Percentiles rank a stretch among this genome's conserved stretches.
phyloP scores from a whole-genome alignment of 2,113 vertebrate species.

The Ammospiza caudacuta region DNA sequence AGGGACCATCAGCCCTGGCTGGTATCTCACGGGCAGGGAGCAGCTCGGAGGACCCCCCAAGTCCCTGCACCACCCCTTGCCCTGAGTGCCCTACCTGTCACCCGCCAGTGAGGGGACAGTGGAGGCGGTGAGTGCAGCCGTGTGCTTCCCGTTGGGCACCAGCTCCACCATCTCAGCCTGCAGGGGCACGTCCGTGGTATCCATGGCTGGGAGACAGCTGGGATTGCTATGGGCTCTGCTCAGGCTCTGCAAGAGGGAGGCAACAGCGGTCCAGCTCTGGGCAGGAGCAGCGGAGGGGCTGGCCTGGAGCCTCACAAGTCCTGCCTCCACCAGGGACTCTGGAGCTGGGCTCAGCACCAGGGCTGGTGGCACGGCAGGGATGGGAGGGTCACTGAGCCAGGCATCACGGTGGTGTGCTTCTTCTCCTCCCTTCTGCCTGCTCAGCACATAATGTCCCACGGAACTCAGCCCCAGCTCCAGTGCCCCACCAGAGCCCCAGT shows the following conservation, averaged over 20 bases:
- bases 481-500: neutral
- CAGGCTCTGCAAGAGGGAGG: slow-evolving; percentile 24
- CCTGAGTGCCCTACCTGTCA: slow-evolving; percentile 61
- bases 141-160: slow-evolving; percentile 78
- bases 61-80: accelerated
- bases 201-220: slow-evolving; percentile 22
- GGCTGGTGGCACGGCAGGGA: neutral
- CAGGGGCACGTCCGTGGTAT: slow-evolving; percentile 40
- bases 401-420: neutral
- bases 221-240: neutral
- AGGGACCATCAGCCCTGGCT: neutral
- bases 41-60: accelerated
- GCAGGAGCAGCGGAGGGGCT: neutral
- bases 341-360: neutral
- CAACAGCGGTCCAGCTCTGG: neutral
- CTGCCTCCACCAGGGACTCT: neutral
- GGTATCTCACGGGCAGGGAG: neutral
- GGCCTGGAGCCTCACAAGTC: neutral
- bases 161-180: slow-evolving; percentile 80
- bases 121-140: neutral
- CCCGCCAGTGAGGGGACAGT: neutral
- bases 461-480: neutral
- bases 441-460: neutral
- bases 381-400: neutral
- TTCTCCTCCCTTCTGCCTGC: neutral